Evolutionary conservation across 2,113 vertebrate species (phyloP).

Genomic region (Pseudorasbora parva): DNA sequence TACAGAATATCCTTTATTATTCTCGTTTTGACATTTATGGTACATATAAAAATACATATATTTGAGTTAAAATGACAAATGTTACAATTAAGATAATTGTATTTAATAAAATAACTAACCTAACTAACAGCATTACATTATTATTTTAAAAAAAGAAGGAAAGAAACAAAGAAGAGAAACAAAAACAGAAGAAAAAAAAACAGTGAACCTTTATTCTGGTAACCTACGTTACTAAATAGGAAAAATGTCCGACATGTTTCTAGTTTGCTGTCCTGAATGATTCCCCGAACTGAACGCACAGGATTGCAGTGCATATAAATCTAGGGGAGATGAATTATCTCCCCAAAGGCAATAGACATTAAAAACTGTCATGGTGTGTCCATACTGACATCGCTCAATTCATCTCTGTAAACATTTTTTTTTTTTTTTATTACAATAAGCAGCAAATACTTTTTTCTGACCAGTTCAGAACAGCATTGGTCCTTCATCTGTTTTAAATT

Average conservation of each 20-base stretch:
- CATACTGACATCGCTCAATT: neutral
- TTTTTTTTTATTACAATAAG: neutral
- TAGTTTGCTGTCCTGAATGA: neutral
- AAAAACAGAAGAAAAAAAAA: neutral
- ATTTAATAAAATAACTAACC: neutral
- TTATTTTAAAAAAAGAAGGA: too few species aligned
- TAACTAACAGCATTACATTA: neutral
- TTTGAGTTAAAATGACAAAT: neutral
- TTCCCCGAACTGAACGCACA: neutral
- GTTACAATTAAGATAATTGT: neutral
- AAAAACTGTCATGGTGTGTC: neutral
- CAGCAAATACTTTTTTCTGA: neutral
- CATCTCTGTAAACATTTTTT: neutral
- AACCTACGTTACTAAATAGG: neutral
- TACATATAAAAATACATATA: conserved; percentile 15
- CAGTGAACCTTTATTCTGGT: neutral
- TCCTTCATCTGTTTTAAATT: neutral
- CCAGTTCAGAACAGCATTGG: neutral
- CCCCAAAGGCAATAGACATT: neutral
- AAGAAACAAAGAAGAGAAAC: too few species aligned
- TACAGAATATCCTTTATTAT: conserved; percentile 15
- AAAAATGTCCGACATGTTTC: neutral
- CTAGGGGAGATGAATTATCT: neutral
- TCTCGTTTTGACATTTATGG: neutral
- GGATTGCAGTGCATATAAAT: neutral